A percentile compares a stretch with the other conserved stretches of the same genome.
Evolutionary conservation across 2,888 invertebrate species (phyloP).

Genomic region (Furcula furcula): DNA sequence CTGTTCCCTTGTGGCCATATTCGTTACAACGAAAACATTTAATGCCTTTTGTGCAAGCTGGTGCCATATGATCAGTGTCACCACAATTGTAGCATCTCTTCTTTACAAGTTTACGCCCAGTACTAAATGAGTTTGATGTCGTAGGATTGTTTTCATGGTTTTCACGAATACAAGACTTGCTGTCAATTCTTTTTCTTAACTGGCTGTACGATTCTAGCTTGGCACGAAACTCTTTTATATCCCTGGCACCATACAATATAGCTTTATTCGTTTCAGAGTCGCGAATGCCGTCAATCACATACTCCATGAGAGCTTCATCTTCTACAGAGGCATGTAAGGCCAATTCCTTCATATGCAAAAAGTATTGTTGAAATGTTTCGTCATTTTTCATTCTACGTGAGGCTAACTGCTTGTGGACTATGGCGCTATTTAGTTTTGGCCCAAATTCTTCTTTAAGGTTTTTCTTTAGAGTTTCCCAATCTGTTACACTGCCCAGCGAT

Average conservation of each 20-base stretch:
- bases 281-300: not conserved
- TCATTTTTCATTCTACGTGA: not conserved
- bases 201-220: slow-evolving; percentile 1
- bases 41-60: not conserved
- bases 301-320: not conserved
- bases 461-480: slow-evolving; percentile 4
- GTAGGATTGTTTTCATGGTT: not conserved
- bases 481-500: slow-evolving; percentile 1
- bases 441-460: slow-evolving; percentile 11
- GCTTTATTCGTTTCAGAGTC: not conserved
- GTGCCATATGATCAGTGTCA: not conserved
- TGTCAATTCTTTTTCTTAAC: not conserved
- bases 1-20: not conserved
- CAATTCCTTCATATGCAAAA: not conserved
- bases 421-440: slow-evolving; percentile 5
- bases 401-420: not conserved
- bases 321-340: not conserved
- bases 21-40: not conserved
- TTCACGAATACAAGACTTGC: not conserved
- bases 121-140: not conserved
- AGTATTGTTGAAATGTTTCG: not conserved
- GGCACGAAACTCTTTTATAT: slow-evolving; percentile 1
- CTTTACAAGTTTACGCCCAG: not conserved
- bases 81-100: not conserved
- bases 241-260: not conserved